phyloP scores from a whole-genome alignment of 2,888 invertebrate species.

The Tetheella fluctuosa region DNA sequence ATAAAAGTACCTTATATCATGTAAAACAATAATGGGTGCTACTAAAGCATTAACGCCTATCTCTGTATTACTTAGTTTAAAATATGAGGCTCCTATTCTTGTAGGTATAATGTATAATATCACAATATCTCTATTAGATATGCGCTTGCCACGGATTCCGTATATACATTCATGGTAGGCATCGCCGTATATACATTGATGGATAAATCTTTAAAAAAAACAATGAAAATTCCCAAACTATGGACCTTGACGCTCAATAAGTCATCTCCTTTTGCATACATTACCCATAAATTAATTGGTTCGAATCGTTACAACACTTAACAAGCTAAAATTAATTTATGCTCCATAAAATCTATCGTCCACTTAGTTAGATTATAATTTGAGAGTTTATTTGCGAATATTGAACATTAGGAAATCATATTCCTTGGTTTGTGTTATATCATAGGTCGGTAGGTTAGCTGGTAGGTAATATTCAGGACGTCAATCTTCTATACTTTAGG shows the following conservation, averaged over 20 bases:
- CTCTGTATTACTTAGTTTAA: no score
- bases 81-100: no score
- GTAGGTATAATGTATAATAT: no score
- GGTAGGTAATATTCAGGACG: not conserved
- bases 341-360: slow-evolving; percentile 52
- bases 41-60: no score
- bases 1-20: no score
- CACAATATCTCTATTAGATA: no score
- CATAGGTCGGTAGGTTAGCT: not conserved
- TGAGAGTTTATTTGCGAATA: slow-evolving; percentile 27
- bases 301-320: slow-evolving; percentile 38
- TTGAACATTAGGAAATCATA: not conserved
- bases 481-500: not conserved
- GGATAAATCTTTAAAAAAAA: no score
- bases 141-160: no score
- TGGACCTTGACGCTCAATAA: slow-evolving; percentile 47
- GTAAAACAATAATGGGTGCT: no score
- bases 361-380: slow-evolving; percentile 41
- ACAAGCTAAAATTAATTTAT: slow-evolving; percentile 68
- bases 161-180: no score
- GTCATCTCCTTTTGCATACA: slow-evolving; percentile 59
- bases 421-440: not conserved
- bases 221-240: slow-evolving; percentile 13
- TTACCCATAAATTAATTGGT: slow-evolving; percentile 71
- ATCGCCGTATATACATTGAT: no score